Conservation (phyloP, 2,888 invertebrate genomes). For the Opisthograptis luteolata region DNA sequence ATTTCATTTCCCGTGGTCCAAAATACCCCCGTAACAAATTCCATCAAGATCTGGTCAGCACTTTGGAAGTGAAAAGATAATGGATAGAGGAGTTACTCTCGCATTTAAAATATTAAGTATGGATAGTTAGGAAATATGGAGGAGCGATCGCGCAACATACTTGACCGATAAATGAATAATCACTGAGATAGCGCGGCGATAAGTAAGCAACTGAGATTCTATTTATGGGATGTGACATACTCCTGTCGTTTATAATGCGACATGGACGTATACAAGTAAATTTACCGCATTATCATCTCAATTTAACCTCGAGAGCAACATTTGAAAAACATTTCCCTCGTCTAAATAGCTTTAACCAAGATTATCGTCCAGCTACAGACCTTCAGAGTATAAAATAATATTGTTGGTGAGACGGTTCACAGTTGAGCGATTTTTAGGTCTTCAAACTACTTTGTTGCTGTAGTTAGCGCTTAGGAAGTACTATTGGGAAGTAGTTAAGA, state of each 20-base stretch:
- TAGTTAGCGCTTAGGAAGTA: background rate
- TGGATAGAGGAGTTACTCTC: too few species aligned
- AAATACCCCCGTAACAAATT: too few species aligned
- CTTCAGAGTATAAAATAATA: slow-evolving; percentile 11
- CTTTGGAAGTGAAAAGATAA: too few species aligned
- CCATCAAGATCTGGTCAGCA: too few species aligned
- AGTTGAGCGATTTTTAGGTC: background rate
- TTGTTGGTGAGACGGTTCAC: background rate
- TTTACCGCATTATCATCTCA: background rate
- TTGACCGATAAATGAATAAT: slow-evolving; percentile 34
- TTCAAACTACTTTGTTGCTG: background rate
- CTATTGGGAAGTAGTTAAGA: slow-evolving; percentile 8
- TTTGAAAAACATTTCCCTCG: slow-evolving; percentile 14
- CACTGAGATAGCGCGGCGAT: slow-evolving; percentile 35
- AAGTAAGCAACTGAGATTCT: slow-evolving; percentile 35
- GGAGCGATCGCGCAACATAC: slow-evolving; percentile 9
- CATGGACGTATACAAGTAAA: slow-evolving; percentile 3
- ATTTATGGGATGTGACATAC: slow-evolving; percentile 51
- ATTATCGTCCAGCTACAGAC: slow-evolving; percentile 6
- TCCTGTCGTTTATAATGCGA: slow-evolving; percentile 3
- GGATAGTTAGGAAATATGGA: slow-evolving; percentile 8
- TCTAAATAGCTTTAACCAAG: slow-evolving; percentile 10
- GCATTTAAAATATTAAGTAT: too few species aligned
- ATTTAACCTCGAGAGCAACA: slow-evolving; percentile 2
- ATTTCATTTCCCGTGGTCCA: too few species aligned